Evolutionary conservation across 1,140 invertebrate genomes (phyloP), one percentile per base, ranked within the genome.

Genomic region (Melipona quadrifasciata): DNA sequence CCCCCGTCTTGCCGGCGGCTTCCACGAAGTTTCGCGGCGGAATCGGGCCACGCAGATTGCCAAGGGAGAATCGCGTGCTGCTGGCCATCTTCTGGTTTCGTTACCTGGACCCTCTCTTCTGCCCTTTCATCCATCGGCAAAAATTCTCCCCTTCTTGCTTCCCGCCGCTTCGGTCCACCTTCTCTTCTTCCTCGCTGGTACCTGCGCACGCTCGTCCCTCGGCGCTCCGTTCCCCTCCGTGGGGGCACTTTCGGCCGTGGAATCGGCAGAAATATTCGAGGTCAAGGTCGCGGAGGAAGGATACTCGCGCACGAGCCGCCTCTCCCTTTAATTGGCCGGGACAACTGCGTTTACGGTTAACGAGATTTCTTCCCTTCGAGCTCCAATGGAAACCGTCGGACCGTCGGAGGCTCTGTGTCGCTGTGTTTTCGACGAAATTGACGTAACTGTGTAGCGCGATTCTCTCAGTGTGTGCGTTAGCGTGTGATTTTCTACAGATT

Each of bases 31-130:
- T 76, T 76, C 80, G 55, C 67, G 57, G 55, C 67, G 61, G 67
- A 82, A 77, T 82, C 79, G 84, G 80, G 79, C 79, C 82, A 78
- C 61, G 61, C 70, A 57, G 77, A 80, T 84, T 80, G 58, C 58
- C 67, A 21, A 16, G 21, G 11, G 78, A 31, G 31, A 70, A 85
- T 85, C 84, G 80, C 84, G 84, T 85, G 84, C 34, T 73, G 51
- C 34, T 57, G 83, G 58, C 72, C 70, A 82, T 85, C 72, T 76
- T 85, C 57, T 14, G 24, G 39, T 85, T 82, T 58, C 53, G 70
- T 11, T 31, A 10, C 77, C 17, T 31, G 27, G 68, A 21, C 64
- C 61, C 70, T 70, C 61, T 27, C 61, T 58, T 70, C 61, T 27
- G 58, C 61, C 84, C 84, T 81, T 70, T 82, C 84, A 73, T 80